phyloP scores from a whole-genome alignment of 2,888 invertebrate species.

The Caenorhabditis virilis region DNA sequence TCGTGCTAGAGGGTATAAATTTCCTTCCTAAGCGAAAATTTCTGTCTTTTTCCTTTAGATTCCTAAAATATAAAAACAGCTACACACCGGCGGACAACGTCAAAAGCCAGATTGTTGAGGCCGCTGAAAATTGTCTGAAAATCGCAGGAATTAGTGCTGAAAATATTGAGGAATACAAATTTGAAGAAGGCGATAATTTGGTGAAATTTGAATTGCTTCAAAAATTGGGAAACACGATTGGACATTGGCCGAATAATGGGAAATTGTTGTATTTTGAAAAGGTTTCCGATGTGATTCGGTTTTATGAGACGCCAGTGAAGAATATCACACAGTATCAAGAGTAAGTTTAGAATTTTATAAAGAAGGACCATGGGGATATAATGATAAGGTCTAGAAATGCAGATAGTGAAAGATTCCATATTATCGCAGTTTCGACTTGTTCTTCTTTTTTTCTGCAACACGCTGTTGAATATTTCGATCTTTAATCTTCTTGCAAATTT shows the following conservation, averaged over 20 bases:
- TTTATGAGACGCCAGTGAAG: slow-evolving; percentile 59
- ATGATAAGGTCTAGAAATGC: too few relatives aligned
- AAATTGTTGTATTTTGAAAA: slow-evolving; percentile 53
- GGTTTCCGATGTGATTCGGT: slow-evolving; percentile 54
- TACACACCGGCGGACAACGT: slow-evolving; percentile 41
- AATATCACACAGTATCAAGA: slow-evolving; percentile 58
- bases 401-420: too few relatives aligned
- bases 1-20: slow-evolving; percentile 61
- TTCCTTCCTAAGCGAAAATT: background rate
- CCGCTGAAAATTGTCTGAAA: slow-evolving; percentile 9
- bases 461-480: too few relatives aligned
- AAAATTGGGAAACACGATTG: slow-evolving; percentile 22
- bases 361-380: background rate
- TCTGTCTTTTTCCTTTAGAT: slow-evolving; percentile 13
- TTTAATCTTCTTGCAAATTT: too few relatives aligned
- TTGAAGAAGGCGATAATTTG: slow-evolving; percentile 23
- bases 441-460: too few relatives aligned
- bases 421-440: too few relatives aligned
- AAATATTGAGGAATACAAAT: slow-evolving; percentile 18
- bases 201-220: slow-evolving; percentile 14
- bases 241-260: slow-evolving; percentile 56
- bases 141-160: slow-evolving; percentile 7
- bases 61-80: slow-evolving; percentile 43
- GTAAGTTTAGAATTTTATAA: slow-evolving; percentile 7
- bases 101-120: slow-evolving; percentile 17